Evolutionary conservation across 2,888 invertebrate species (phyloP).

Genomic region (Laothoe populi): DNA sequence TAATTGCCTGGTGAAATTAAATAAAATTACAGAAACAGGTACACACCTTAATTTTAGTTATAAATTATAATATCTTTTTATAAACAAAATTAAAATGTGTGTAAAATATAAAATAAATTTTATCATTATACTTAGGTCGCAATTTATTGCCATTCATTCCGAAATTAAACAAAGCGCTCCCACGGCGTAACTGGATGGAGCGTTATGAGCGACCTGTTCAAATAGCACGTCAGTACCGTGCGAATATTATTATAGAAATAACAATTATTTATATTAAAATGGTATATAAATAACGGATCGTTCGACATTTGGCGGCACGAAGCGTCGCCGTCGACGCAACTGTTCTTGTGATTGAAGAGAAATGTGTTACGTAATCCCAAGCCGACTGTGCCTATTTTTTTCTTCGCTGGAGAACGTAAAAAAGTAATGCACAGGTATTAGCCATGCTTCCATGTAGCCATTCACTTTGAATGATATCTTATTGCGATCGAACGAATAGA

Average conservation of each 20-base stretch:
- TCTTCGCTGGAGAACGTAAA: conserved; percentile 54
- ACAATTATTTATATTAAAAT: conserved; percentile 27
- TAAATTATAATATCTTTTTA: too few species aligned
- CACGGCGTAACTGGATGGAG: conserved; percentile 5
- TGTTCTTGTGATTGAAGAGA: conserved; percentile 35
- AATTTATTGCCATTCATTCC: neutral
- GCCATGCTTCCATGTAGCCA: conserved; percentile 57
- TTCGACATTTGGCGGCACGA: conserved; percentile 55
- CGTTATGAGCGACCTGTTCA: conserved; percentile 4
- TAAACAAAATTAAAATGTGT: too few species aligned
- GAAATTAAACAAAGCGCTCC: neutral
- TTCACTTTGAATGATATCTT: conserved; percentile 63
- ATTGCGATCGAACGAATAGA: conserved; percentile 68
- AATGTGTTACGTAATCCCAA: conserved; percentile 52
- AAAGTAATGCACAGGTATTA: conserved; percentile 69
- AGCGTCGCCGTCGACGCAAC: conserved; percentile 32
- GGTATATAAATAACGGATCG: conserved; percentile 38
- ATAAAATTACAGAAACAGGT: too few species aligned
- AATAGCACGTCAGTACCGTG: conserved; percentile 22
- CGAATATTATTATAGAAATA: conserved; percentile 11
- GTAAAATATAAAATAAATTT: too few species aligned
- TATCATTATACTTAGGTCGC: neutral
- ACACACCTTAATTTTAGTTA: neutral
- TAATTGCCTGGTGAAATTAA: too few species aligned
- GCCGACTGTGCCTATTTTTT: conserved; percentile 45